Base-by-base conservation (phyloP, 2,797 vertebrate species). In the Sarcoramphus papa region DNA sequence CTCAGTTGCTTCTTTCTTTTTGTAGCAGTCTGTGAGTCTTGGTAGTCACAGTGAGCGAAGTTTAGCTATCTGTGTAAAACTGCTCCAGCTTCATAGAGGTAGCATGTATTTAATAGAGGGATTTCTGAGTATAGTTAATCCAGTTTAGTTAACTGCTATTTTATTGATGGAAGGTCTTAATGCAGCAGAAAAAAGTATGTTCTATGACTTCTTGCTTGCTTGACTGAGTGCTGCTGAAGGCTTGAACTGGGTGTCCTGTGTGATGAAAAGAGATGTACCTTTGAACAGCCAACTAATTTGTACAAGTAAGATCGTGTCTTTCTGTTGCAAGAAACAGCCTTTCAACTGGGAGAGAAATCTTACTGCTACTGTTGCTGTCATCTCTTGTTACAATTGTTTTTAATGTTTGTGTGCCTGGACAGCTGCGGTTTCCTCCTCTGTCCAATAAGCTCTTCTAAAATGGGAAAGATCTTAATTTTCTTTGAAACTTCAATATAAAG, bases 381-480 rank as follows among this genome's bases (percentile, higher is more conserved):
- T 63, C 35, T 79, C 83, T 76, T 79, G 43, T 86, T 89, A 31
- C 45, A 56, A 9, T 48, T 48, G 54, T 18, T 95, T 84, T 78
- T 69, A 72, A n/a, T 51, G 45, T 76, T 85, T 60, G 6, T 85
- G 45, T 60, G 64, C n/a, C 50, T 69, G 40, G 33, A 51, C 50
- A 91, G 63, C 79, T 93, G 85, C 86, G 51, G 1, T 79, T 95
- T 92, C 50, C 25, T 75, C 24, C 28, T 93, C 57, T 7, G 5
- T 82, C 77, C 56, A 92, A 90, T 86, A 69, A 68, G 68, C 50
- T 88, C 45, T 91, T 86, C 57, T 87, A 62, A 96, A 95, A 94
- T 19, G 23, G 37, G 24, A 65, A 89, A 79, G 67, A n/a, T 81
- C 68, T 56, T 88, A 62, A 56, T 83, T 86, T 95, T 70, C 72